These are phyloP conservation scores for Hiodon tergisus DNA, from an alignment of 2,113 vertebrate species.

Conservation along the genomic window DNA sequence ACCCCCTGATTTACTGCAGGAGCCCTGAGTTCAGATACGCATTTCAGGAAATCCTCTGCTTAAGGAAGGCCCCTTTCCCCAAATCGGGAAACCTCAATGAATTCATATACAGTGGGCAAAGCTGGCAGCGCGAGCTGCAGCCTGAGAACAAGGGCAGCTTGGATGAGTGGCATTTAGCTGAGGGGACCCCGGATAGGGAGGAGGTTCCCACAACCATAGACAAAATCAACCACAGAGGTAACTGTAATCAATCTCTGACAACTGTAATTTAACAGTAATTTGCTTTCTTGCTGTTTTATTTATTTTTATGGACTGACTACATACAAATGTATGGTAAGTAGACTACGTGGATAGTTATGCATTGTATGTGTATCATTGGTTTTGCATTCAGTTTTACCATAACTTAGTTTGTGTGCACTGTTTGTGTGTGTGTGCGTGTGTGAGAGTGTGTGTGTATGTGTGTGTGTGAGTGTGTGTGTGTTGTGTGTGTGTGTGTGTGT, in stretches of 20 bases:
- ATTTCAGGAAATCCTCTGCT: constrained; percentile 85
- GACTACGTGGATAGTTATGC: background rate
- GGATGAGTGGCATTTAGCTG: constrained; percentile 53
- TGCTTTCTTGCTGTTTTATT: background rate
- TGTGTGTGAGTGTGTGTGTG: background rate
- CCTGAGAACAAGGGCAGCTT: constrained; percentile 53
- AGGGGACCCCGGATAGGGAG: constrained; percentile 56
- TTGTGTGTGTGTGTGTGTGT: background rate
- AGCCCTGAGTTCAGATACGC: constrained; percentile 89
- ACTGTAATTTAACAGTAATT: constrained; percentile 42
- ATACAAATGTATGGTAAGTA: background rate
- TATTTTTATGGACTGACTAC: background rate
- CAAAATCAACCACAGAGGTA: constrained; percentile 46
- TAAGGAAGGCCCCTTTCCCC: constrained; percentile 51
- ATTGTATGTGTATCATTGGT: background rate
- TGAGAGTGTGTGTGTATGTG: background rate
- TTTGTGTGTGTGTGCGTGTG: background rate
- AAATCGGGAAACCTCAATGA: constrained; percentile 62
- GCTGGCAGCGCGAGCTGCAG: constrained; percentile 54
- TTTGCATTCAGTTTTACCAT: constrained; percentile 6
- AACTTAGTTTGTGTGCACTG: background rate
- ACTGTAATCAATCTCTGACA: constrained; percentile 40
- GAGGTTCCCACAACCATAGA: constrained; percentile 56
- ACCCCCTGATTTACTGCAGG: constrained; percentile 92
- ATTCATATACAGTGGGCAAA: constrained; percentile 62